A percentile compares a stretch with the other conserved stretches of the same genome.
Evolutionary conservation across 1,140 invertebrate species (phyloP).

Genomic region (Ooceraea biroi): DNA sequence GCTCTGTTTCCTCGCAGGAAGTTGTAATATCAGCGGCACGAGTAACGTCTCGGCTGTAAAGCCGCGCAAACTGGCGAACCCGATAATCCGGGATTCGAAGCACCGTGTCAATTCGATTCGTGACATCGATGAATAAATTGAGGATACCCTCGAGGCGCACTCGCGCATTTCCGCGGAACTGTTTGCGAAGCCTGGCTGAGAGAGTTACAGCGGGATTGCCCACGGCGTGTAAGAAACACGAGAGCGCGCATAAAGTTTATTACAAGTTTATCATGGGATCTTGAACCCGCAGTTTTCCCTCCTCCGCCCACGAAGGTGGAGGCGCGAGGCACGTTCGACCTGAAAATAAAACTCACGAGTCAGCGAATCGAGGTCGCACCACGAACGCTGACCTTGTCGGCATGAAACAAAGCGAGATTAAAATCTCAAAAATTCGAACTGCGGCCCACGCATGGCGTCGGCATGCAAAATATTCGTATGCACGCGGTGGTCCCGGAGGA

Average conservation of each 20-base stretch:
- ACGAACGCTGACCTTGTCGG: constrained; percentile 44
- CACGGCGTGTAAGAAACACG: constrained; percentile 38
- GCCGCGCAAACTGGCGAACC: not conserved
- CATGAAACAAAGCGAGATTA: constrained; percentile 68
- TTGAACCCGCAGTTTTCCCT: constrained; percentile 47
- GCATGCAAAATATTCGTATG: constrained; percentile 28
- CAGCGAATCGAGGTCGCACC: constrained; percentile 53
- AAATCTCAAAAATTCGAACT: constrained; percentile 53
- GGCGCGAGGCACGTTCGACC: constrained; percentile 48
- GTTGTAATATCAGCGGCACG: not conserved
- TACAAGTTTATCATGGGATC: constrained; percentile 62
- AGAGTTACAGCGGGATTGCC: constrained; percentile 37
- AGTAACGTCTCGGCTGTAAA: constrained; percentile 41
- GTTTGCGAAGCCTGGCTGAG: constrained; percentile 3
- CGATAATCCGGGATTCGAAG: constrained; percentile 12
- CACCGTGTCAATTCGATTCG: constrained; percentile 42
- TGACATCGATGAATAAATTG: constrained; percentile 19
- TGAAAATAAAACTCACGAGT: constrained; percentile 66
- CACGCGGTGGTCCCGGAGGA: no score
- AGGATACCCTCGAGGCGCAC: not conserved
- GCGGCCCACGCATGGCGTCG: not conserved
- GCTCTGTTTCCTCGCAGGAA: constrained; percentile 20
- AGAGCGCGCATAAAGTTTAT: constrained; percentile 60
- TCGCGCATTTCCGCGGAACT: constrained; percentile 6
- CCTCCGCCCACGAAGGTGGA: constrained; percentile 47